These are phyloP conservation scores for Morone saxatilis DNA, from an alignment of 2,113 vertebrate species.

Conservation along the genomic window DNA sequence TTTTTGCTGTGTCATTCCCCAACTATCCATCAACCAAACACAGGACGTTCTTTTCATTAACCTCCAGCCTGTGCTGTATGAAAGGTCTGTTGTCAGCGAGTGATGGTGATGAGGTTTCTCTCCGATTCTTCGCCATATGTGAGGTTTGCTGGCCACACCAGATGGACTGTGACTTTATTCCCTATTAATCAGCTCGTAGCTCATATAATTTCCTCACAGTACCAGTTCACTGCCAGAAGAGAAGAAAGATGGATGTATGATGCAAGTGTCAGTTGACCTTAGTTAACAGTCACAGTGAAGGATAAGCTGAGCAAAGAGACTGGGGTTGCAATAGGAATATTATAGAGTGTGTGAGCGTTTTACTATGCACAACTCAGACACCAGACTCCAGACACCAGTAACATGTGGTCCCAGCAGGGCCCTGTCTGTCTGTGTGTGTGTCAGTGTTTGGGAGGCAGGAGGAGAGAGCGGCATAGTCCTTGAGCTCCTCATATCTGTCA, in stretches of 20 bases:
- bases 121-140: background rate
- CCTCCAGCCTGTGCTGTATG: conserved; percentile 3
- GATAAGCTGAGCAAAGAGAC: conserved; percentile 12
- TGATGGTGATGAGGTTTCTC: conserved; percentile 18
- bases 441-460: conserved; percentile 37
- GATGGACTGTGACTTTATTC: conserved; percentile 23
- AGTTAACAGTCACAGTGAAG: conserved; percentile 8
- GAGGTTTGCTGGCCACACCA: conserved; percentile 26
- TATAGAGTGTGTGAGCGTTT: conserved; percentile 12
- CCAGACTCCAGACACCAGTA: conserved; percentile 43
- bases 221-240: background rate
- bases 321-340: background rate
- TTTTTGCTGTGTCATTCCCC: conserved; percentile 43
- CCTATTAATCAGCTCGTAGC: conserved; percentile 12
- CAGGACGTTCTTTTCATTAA: background rate
- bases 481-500: conserved; percentile 64
- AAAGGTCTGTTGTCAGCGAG: conserved; percentile 19
- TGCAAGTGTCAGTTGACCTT: conserved; percentile 17
- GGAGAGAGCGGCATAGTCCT: conserved; percentile 30
- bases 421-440: conserved; percentile 33
- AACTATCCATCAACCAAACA: conserved; percentile 5
- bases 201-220: conserved; percentile 1
- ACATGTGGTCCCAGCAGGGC: conserved; percentile 46
- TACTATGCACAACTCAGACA: conserved; percentile 41
- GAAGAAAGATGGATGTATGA: conserved; percentile 4